These are phyloP conservation scores for Sylvilagus bachmani DNA, from an alignment of 2,113 vertebrate species.

Conservation along the genomic window DNA sequence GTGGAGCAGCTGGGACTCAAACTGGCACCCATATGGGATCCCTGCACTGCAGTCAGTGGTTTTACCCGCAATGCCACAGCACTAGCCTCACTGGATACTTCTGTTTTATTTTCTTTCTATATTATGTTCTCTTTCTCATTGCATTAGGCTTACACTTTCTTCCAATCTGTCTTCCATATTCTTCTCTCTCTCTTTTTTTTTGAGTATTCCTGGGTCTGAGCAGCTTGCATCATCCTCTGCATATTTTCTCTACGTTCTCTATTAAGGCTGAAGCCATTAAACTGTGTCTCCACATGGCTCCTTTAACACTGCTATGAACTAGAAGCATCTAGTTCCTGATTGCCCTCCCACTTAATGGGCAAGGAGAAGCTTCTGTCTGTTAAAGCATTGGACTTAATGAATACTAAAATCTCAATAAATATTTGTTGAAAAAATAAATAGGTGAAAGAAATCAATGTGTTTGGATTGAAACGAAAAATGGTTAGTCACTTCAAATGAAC, in stretches of 20 bases:
- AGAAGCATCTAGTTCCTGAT: background rate
- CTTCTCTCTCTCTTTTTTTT: background rate
- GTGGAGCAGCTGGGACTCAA: too few species aligned
- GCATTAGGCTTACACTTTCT: background rate
- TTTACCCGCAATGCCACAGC: too few species aligned
- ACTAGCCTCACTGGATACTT: background rate
- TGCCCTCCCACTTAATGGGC: rapidly evolving
- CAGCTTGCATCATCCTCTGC: rapidly evolving
- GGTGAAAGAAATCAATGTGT: background rate
- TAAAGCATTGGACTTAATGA: background rate
- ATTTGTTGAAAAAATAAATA: conserved; percentile 7
- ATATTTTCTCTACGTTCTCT: too few species aligned
- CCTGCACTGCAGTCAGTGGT: too few species aligned
- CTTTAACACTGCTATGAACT: background rate
- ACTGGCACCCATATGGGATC: too few species aligned
- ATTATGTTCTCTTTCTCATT: background rate
- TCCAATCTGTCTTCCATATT: background rate
- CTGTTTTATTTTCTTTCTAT: background rate
- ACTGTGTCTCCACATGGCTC: too few species aligned
- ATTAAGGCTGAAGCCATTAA: too few species aligned
- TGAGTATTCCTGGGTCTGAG: background rate
- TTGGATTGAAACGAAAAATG: background rate
- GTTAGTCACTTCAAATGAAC: background rate
- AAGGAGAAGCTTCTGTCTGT: background rate
- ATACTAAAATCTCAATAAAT: background rate